Conservation (phyloP, 1,140 invertebrate genomes). For the Dinothrombium tinctorium region DNA sequence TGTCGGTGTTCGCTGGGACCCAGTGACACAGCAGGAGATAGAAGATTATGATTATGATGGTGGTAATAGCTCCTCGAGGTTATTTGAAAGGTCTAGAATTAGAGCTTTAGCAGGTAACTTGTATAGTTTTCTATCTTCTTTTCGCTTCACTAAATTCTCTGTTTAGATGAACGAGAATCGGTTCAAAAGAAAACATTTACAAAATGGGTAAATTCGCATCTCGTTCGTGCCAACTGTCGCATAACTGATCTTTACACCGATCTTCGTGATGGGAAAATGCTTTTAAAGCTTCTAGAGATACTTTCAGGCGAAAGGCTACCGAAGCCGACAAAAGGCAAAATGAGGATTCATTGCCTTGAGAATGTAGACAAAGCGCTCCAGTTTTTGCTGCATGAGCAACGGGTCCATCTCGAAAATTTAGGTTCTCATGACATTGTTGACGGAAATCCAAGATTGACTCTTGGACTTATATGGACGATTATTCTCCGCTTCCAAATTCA, state of each 20-base stretch:
- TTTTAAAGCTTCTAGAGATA: slow-evolving; percentile 90
- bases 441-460: slow-evolving; percentile 78
- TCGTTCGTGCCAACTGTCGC: slow-evolving; percentile 79
- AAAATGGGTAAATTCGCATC: slow-evolving; percentile 99
- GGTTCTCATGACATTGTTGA: slow-evolving; percentile 99
- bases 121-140: slow-evolving; percentile 5
- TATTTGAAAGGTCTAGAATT: slow-evolving; percentile 95
- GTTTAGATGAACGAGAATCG: slow-evolving; percentile 85
- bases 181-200: slow-evolving; percentile 99
- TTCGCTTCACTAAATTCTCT: slow-evolving; percentile 1
- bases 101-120: slow-evolving; percentile 95
- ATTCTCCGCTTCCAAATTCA: slow-evolving; percentile 99
- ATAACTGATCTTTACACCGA: slow-evolving; percentile 92
- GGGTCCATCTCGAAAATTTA: slow-evolving; percentile 97
- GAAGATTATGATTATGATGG: slow-evolving; percentile 90
- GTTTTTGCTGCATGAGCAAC: slow-evolving; percentile 83
- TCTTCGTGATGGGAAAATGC: slow-evolving; percentile 89
- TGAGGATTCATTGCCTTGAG: slow-evolving; percentile 98
- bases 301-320: slow-evolving; percentile 88
- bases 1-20: slow-evolving; percentile 67
- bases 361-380: slow-evolving; percentile 98
- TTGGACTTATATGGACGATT: slow-evolving; percentile 99
- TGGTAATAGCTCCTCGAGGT: slow-evolving; percentile 87
- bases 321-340: slow-evolving; percentile 84
- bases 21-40: slow-evolving; percentile 41